phyloP scores from a whole-genome alignment of 2,797 vertebrate genomes.

The Loriculus beryllinus region DNA sequence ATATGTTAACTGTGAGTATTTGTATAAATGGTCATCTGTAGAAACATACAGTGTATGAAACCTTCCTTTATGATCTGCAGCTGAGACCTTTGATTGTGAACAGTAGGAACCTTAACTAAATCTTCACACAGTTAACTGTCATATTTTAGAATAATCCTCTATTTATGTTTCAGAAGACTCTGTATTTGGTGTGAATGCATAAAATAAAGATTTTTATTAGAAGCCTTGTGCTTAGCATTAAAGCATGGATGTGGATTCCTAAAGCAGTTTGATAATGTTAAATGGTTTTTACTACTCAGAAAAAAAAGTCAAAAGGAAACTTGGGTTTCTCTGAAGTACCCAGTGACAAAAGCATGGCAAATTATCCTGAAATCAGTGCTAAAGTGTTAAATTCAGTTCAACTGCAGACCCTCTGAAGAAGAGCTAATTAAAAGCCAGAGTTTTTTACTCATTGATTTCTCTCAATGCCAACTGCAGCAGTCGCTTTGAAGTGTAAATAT shows the following conservation, averaged over 20 bases:
- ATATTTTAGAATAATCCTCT: conserved; percentile 46
- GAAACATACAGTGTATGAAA: neutral
- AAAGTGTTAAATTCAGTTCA: neutral
- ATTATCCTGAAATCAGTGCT: neutral
- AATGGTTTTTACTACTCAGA: neutral
- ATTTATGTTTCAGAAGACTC: conserved; percentile 31
- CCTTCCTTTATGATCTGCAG: conserved; percentile 42
- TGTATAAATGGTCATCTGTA: conserved; percentile 25
- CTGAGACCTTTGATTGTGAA: conserved; percentile 64
- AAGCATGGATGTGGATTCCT: neutral
- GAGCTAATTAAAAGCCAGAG: conserved; percentile 37
- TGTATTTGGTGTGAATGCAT: conserved; percentile 25
- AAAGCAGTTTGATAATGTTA: neutral
- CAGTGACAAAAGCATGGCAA: neutral
- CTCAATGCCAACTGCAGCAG: neutral
- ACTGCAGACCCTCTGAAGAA: neutral
- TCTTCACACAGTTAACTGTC: conserved; percentile 17
- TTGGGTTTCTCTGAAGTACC: neutral
- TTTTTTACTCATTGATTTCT: conserved; percentile 14
- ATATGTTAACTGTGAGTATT: neutral
- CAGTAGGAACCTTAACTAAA: conserved; percentile 51
- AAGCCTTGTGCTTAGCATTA: neutral
- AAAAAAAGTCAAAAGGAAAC: neutral
- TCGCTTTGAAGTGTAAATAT: conserved; percentile 42
- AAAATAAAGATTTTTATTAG: neutral